Evolutionary conservation across 1,140 invertebrate species (phyloP).

Genomic region (Akabosia matsudoensis): DNA sequence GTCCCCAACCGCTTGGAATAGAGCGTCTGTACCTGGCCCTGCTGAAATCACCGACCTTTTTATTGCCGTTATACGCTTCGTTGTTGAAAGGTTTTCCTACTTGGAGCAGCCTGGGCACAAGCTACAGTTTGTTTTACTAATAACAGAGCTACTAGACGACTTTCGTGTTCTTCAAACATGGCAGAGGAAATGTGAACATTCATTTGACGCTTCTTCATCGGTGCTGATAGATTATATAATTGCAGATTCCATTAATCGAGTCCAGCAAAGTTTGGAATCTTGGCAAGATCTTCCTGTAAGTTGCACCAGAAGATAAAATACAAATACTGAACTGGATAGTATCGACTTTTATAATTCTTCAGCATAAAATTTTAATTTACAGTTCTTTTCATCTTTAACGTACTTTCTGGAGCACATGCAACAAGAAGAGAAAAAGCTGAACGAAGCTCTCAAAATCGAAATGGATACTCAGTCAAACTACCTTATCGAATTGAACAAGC

Average conservation of each 20-base stretch:
- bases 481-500: background rate
- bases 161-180: constrained; percentile 44
- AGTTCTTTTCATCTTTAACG: constrained; percentile 42
- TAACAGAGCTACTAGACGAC: constrained; percentile 42
- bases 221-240: constrained; percentile 39
- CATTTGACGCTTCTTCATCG: constrained; percentile 13
- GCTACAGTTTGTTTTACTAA: constrained; percentile 38
- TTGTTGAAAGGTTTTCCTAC: constrained; percentile 42
- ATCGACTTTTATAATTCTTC: background rate
- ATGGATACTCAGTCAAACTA: constrained; percentile 1
- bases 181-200: constrained; percentile 34
- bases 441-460: background rate
- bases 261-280: constrained; percentile 33
- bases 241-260: constrained; percentile 36
- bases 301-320: background rate
- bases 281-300: constrained; percentile 46
- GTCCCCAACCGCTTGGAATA: constrained; percentile 44
- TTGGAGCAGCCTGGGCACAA: constrained; percentile 38
- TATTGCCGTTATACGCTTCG: constrained; percentile 37
- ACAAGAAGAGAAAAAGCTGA: constrained; percentile 15
- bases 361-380: background rate
- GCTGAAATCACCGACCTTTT: constrained; percentile 45
- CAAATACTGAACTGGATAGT: background rate
- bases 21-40: constrained; percentile 39
- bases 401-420: constrained; percentile 29